A percentile compares a stretch with the other conserved stretches of the same genome.
Conservation (phyloP, 2,888 invertebrate species). For the Muscina levida region DNA sequence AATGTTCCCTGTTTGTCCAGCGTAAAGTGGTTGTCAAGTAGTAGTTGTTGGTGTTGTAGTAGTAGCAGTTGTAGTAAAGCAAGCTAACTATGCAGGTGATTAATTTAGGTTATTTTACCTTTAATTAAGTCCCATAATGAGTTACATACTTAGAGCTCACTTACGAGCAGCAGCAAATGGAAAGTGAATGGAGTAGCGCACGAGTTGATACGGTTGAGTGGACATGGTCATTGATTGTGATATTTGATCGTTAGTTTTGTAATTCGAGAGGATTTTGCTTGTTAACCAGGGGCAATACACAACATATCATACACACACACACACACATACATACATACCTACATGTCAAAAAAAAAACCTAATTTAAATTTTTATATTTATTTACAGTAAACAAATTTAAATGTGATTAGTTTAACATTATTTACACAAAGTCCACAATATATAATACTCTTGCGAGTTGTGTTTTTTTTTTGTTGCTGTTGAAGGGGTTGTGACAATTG, state of each 20-base stretch:
- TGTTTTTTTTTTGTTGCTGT: not conserved
- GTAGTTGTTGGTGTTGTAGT: too few relatives aligned
- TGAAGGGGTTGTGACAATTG: not conserved
- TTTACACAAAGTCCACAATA: conserved; percentile 21
- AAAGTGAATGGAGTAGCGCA: not conserved
- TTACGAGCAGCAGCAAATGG: not conserved
- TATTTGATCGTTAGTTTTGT: conserved; percentile 38
- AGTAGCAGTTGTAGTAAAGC: too few relatives aligned
- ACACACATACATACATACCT: too few relatives aligned
- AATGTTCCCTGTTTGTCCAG: not conserved
- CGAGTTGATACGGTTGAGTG: not conserved
- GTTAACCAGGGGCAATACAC: too few relatives aligned
- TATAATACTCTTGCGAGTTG: not conserved
- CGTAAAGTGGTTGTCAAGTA: conserved; percentile 25
- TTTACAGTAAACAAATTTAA: conserved; percentile 41
- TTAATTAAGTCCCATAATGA: conserved; percentile 65
- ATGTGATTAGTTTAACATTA: conserved; percentile 30
- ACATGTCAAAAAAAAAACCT: not conserved
- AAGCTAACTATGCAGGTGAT: conserved; percentile 52
- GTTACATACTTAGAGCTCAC: conserved; percentile 32
- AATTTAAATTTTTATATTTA: conserved; percentile 49
- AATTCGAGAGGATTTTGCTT: conserved; percentile 56
- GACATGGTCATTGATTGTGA: conserved; percentile 52
- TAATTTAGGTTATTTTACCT: conserved; percentile 64
- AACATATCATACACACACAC: too few relatives aligned